These are phyloP conservation scores for Sebastes schlegelii DNA, from an alignment of 2,113 vertebrate species.

Conservation along the genomic window DNA sequence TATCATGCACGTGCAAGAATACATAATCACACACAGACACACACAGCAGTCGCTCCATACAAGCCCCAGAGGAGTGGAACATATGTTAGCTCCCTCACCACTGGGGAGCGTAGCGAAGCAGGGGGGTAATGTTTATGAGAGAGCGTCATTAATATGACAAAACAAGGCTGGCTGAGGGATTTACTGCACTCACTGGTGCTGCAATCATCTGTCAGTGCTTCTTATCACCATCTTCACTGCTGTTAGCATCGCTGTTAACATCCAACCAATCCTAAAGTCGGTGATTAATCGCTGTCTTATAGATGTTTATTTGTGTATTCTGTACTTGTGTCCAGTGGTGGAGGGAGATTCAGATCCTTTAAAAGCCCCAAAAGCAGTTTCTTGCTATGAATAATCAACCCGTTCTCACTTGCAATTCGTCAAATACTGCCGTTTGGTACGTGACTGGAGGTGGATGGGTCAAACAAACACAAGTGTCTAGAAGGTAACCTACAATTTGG, in stretches of 20 bases:
- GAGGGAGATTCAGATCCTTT: neutral
- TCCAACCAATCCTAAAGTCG: slow-evolving; percentile 12
- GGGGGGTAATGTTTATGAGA: slow-evolving; percentile 68
- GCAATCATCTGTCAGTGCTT: slow-evolving; percentile 57
- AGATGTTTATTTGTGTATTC: slow-evolving; percentile 5
- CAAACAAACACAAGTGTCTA: no score
- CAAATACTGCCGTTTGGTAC: no score
- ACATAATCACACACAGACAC: slow-evolving; percentile 27
- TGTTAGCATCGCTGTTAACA: slow-evolving; percentile 58
- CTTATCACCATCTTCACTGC: slow-evolving; percentile 44
- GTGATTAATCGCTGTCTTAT: slow-evolving; percentile 23
- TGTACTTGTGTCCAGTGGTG: neutral
- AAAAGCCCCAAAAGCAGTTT: neutral
- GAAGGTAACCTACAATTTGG: no score
- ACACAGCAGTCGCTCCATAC: slow-evolving; percentile 35
- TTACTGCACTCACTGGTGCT: slow-evolving; percentile 47
- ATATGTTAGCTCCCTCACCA: slow-evolving; percentile 64
- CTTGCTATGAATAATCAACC: neutral
- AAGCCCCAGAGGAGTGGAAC: slow-evolving; percentile 54
- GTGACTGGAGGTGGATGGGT: no score
- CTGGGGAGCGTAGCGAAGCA: slow-evolving; percentile 36
- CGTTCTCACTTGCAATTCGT: no score
- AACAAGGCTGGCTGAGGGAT: slow-evolving; percentile 73
- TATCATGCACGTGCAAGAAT: slow-evolving; percentile 30
- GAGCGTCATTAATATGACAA: slow-evolving; percentile 75